Base-by-base conservation (phyloP, 1,140 invertebrate genomes). In the Brachionus sp. region DNA sequence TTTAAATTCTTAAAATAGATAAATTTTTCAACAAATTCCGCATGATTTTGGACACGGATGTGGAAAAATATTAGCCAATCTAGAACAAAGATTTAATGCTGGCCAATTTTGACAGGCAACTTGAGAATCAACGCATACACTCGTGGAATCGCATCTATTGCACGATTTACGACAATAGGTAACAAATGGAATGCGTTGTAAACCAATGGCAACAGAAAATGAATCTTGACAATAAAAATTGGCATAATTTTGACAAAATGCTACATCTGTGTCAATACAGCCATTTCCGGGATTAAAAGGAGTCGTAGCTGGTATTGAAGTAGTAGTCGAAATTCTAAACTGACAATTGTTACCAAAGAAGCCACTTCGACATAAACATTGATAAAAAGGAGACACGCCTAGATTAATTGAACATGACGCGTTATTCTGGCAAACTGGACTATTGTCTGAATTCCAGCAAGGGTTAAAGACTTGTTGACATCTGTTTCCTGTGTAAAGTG, bases 301-400 rank as follows among this genome's bases (percentile, higher is more conserved):
- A 37, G 50, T 57, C 13, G 50, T 62, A 6, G 37, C 35, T 0
- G 77, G 19, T 39, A 57, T 57, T 57, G 29, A 10, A 29, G 77
- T 80, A 10, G 77, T 80, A 3, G 77, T 80, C 16, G 37, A 7
- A 62, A 62, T 19, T 75, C n/a, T 46, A 62, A 80, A 80, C 33
- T 80, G 77, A 62, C 77, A 80, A 62, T 66, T 80, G 9, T 7
- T 62, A n/a, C 77, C 77, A 80, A 39, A 80, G 33, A 62, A 80
- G 1, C 77, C 50, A 25, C n/a, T 37, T 13, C 29, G 50, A 62
- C 77, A 80, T 13, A 57, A 33, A 44, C 77, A 80, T 62, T 80
- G 50, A 50, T 80, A 80, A 42, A 0, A 80, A 62, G 77, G 77
- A 39, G 50, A 10, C 7, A 39, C 62, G 10, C 16, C 35, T 5